Percentiles rank a stretch among this genome's conserved stretches.
phyloP scores from a whole-genome alignment of 1,140 invertebrate species.

The Lepidotrigona ventralis region DNA sequence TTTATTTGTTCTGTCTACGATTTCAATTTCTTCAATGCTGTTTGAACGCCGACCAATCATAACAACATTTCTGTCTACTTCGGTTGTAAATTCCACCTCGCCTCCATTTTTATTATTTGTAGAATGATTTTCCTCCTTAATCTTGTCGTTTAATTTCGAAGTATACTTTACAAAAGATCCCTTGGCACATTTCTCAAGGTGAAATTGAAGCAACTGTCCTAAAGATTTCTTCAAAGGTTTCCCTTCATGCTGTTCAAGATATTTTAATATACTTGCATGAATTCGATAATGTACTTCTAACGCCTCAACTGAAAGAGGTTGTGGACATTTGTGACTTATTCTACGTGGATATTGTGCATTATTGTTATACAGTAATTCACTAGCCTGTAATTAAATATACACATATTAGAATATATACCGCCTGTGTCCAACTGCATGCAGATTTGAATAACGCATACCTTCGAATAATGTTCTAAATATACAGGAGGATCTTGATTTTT shows the following conservation, averaged over 20 bases:
- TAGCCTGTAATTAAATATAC: slow-evolving; percentile 80
- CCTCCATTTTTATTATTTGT: slow-evolving; percentile 44
- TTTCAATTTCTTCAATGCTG: slow-evolving; percentile 69
- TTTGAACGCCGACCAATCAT: slow-evolving; percentile 59
- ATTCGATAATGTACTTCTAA: slow-evolving; percentile 92
- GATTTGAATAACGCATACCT: slow-evolving; percentile 76
- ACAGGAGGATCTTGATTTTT: slow-evolving; percentile 85
- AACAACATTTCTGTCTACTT: slow-evolving; percentile 48
- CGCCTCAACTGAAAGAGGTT: slow-evolving; percentile 92
- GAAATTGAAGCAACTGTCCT: slow-evolving; percentile 70
- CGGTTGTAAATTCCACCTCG: slow-evolving; percentile 37
- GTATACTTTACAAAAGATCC: slow-evolving; percentile 77
- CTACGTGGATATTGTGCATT: slow-evolving; percentile 92
- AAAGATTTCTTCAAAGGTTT: slow-evolving; percentile 78
- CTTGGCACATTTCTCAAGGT: slow-evolving; percentile 74
- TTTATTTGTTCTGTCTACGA: slow-evolving; percentile 57
- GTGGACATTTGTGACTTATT: slow-evolving; percentile 91
- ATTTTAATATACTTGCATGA: slow-evolving; percentile 92
- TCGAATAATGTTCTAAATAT: slow-evolving; percentile 89
- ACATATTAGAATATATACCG: neutral
- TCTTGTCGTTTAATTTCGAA: slow-evolving; percentile 73
- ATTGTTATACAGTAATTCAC: slow-evolving; percentile 88
- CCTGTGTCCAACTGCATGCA: neutral
- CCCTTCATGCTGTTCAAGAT: slow-evolving; percentile 86
- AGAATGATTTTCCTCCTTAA: slow-evolving; percentile 55